A percentile compares a stretch with the other conserved stretches of the same genome.
These are phyloP conservation scores for Tachina fera DNA, from an alignment of 2,888 invertebrate species.

Conservation along the genomic window DNA sequence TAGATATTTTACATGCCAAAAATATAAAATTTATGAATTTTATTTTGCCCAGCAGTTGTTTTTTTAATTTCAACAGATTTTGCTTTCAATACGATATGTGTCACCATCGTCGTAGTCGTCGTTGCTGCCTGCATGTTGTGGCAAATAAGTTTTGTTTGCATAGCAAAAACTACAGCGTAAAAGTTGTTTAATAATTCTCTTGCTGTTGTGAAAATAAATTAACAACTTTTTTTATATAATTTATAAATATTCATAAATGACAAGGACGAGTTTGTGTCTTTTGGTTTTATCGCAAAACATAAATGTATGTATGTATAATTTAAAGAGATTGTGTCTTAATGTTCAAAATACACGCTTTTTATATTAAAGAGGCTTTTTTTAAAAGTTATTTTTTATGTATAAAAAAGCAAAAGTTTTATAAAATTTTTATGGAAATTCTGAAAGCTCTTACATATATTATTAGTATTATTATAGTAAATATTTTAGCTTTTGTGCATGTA, in stretches of 20 bases:
- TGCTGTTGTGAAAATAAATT: conserved; percentile 43
- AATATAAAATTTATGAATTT: conserved; percentile 56
- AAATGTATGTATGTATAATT: not conserved
- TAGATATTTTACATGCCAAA: conserved; percentile 42
- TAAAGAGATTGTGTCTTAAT: not conserved
- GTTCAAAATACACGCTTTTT: not conserved
- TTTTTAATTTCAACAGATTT: conserved; percentile 25
- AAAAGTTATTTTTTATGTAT: too few species aligned
- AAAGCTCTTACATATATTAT: too few species aligned
- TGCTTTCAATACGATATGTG: conserved; percentile 11
- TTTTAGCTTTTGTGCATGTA: too few species aligned
- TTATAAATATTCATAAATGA: conserved; percentile 59
- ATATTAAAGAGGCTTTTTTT: too few species aligned
- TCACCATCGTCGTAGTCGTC: not conserved
- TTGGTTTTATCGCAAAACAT: conserved; percentile 17
- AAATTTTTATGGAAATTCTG: too few species aligned
- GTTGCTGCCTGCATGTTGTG: conserved; percentile 23
- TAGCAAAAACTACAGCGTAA: conserved; percentile 19
- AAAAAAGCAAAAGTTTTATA: too few species aligned
- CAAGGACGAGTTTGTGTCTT: conserved; percentile 37
- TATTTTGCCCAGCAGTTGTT: conserved; percentile 37
- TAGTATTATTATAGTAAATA: too few species aligned
- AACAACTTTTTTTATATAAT: conserved; percentile 31
- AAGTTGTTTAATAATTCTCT: conserved; percentile 21
- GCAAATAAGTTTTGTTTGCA: conserved; percentile 44